Percentiles rank a stretch among this genome's conserved stretches.
Conservation (phyloP, 2,888 invertebrate species). For the Ennomos fuscantarius region DNA sequence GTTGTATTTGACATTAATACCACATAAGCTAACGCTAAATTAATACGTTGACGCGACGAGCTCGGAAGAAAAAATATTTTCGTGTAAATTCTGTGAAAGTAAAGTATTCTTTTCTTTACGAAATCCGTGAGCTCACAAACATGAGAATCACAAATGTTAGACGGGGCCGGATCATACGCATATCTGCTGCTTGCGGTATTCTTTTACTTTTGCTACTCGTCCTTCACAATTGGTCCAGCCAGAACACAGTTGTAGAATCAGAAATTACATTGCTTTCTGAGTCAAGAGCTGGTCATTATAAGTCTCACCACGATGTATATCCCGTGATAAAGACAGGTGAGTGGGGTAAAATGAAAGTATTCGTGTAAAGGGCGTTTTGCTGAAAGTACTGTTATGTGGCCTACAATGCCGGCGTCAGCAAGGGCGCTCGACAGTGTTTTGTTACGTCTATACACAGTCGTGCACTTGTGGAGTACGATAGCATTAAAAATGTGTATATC, state of each 20-base stretch:
- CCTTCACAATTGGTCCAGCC: conserved; percentile 85
- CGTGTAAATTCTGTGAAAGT: conserved; percentile 28
- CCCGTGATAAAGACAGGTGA: conserved; percentile 73
- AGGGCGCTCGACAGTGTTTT: conserved; percentile 43
- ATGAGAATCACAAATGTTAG: conserved; percentile 87
- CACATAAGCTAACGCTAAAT: too few relatives aligned
- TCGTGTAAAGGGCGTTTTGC: conserved; percentile 15
- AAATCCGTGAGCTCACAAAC: conserved; percentile 45
- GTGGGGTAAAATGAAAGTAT: conserved; percentile 22
- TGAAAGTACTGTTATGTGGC: conserved; percentile 52
- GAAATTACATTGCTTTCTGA: conserved; percentile 49
- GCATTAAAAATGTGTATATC: conserved; percentile 22
- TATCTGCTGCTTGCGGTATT: conserved; percentile 79
- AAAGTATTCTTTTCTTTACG: conserved; percentile 48
- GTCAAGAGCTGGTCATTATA: conserved; percentile 55
- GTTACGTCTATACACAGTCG: conserved; percentile 49
- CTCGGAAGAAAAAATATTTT: conserved; percentile 18
- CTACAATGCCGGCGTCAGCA: conserved; percentile 52
- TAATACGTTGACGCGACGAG: conserved; percentile 45
- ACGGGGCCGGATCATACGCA: conserved; percentile 84
- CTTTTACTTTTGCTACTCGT: conserved; percentile 87
- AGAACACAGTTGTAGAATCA: conserved; percentile 59
- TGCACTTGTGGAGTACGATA: conserved; percentile 34
- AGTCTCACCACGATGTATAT: conserved; percentile 70
- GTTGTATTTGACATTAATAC: too few relatives aligned